Percentiles rank a stretch among this genome's conserved stretches.
Conservation (phyloP, 1,140 invertebrate genomes). For the Bombus balteatus region DNA sequence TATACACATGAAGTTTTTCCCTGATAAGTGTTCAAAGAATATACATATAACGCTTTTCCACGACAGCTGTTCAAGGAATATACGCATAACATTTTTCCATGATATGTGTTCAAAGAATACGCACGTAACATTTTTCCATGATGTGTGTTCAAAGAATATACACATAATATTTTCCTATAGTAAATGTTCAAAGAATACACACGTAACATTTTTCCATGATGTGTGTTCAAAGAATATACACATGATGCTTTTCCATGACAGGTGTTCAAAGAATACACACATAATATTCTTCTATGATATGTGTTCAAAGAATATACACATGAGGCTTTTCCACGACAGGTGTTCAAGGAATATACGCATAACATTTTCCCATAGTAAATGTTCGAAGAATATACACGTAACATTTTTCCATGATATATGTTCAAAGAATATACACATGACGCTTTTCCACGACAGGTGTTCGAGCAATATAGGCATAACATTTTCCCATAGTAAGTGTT, state of each 20-base stretch:
- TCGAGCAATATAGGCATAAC: too few species aligned
- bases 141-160: fast-evolving
- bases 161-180: fast-evolving
- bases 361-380: fast-evolving
- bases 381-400: too few species aligned
- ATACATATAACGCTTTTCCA: too few species aligned
- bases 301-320: fast-evolving
- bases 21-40: too few species aligned
- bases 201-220: fast-evolving
- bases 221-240: too few species aligned
- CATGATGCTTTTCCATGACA: fast-evolving
- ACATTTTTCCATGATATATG: fast-evolving
- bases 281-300: fast-evolving
- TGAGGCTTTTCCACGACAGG: fast-evolving
- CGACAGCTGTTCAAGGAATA: too few species aligned
- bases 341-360: fast-evolving
- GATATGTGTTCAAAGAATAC: too few species aligned
- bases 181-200: fast-evolving
- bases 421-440: too few species aligned
- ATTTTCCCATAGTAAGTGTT: too few species aligned
- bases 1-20: too few species aligned
- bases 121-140: too few species aligned
- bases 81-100: fast-evolving
- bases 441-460: too few species aligned
- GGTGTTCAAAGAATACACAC: fast-evolving